Percentiles rank a stretch among this genome's conserved stretches.
Evolutionary conservation across 1,140 invertebrate species (phyloP).

Genomic region (Belonocnema kinseyi): DNA sequence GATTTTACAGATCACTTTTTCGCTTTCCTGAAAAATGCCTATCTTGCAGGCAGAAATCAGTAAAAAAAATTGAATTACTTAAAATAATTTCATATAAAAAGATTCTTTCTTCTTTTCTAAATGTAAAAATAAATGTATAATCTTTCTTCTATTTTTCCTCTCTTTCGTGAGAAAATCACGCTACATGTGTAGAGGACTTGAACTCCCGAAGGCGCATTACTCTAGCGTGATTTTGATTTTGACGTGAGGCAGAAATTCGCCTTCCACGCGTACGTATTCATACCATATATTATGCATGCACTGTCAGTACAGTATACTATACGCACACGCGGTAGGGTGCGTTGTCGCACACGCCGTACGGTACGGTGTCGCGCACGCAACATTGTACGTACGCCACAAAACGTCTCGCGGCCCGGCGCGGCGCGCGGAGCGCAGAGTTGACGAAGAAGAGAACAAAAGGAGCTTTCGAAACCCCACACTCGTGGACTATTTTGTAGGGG

Average conservation of each 20-base stretch:
- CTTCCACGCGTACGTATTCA: constrained; percentile 1
- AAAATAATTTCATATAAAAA: too few species aligned
- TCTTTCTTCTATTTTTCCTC: too few species aligned
- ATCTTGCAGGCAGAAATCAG: too few species aligned
- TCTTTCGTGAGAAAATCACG: too few species aligned
- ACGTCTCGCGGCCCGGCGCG: constrained; percentile 42
- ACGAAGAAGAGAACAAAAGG: constrained; percentile 54
- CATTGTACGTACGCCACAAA: constrained; percentile 42
- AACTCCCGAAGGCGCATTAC: constrained; percentile 41
- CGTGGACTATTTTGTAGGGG: constrained; percentile 58
- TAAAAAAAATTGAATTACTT: too few species aligned
- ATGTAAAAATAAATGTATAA: too few species aligned
- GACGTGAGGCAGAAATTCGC: background rate
- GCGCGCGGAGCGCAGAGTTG: constrained; percentile 43
- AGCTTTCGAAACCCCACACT: constrained; percentile 47
- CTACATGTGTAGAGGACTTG: constrained; percentile 16
- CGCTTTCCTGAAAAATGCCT: too few species aligned
- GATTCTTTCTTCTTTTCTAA: too few species aligned
- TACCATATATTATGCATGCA: constrained; percentile 24
- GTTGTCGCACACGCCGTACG: constrained; percentile 20
- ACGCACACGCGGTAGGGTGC: too few species aligned
- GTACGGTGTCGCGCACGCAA: constrained; percentile 34
- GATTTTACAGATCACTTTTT: too few species aligned
- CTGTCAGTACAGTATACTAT: background rate
- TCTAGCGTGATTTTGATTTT: constrained; percentile 46